A percentile compares a stretch with the other conserved stretches of the same genome.
phyloP scores from a whole-genome alignment of 1,140 invertebrate species.

The Drosophila ficusphila region DNA sequence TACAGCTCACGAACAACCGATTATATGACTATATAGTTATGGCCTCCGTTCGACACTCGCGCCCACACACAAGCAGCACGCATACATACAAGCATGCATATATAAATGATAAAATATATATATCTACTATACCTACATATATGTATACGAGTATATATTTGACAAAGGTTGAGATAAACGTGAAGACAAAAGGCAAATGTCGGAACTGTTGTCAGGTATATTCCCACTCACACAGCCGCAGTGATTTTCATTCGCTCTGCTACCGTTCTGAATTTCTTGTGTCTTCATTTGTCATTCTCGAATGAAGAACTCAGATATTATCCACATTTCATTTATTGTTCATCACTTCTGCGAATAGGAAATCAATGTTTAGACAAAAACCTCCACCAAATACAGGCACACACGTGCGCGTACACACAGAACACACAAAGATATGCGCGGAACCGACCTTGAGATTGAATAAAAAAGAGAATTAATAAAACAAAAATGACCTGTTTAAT shows the following conservation, averaged over 20 bases:
- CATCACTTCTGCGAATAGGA: slow-evolving; percentile 31
- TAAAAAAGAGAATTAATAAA: slow-evolving; percentile 33
- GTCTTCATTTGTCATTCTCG: slow-evolving; percentile 37
- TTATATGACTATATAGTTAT: slow-evolving; percentile 73
- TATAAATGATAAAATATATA: too few relatives aligned
- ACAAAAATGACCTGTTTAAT: slow-evolving; percentile 30
- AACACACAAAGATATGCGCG: not conserved
- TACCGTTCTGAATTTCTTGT: slow-evolving; percentile 19
- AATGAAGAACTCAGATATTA: not conserved
- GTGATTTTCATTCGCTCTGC: slow-evolving; percentile 32
- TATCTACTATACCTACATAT: too few relatives aligned
- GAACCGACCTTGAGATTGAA: slow-evolving; percentile 31
- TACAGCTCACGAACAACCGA: slow-evolving; percentile 77
- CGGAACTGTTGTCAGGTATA: slow-evolving; percentile 19
- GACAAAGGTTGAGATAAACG: slow-evolving; percentile 49
- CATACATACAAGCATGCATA: not conserved
- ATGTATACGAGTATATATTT: slow-evolving; percentile 9
- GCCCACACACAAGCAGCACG: not conserved
- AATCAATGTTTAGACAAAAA: slow-evolving; percentile 32
- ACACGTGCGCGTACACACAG: not conserved
- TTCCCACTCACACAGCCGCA: slow-evolving; percentile 4
- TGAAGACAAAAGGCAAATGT: slow-evolving; percentile 54
- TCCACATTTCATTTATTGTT: slow-evolving; percentile 32
- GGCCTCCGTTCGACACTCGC: slow-evolving; percentile 18
- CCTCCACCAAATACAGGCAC: not conserved